These are phyloP conservation scores for Protobothrops mucrosquamatus DNA, from an alignment of 2,113 vertebrate species.

Conservation along the genomic window DNA sequence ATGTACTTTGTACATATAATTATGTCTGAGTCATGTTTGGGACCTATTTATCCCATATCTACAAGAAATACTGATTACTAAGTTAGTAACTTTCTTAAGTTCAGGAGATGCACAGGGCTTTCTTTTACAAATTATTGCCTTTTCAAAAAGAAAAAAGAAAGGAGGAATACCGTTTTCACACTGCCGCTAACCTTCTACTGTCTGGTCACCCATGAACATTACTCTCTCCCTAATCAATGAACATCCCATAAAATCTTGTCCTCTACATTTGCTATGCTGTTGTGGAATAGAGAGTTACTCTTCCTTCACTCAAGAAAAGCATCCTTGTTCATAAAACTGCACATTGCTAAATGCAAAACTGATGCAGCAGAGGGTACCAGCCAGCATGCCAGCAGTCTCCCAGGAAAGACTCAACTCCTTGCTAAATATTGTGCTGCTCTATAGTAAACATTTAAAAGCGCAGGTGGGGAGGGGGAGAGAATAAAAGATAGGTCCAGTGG, in stretches of 20 bases:
- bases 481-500: not conserved
- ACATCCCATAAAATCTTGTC: conserved; percentile 25
- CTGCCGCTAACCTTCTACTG: not conserved
- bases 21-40: not conserved
- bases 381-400: conserved; percentile 43
- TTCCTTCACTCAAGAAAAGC: conserved; percentile 49
- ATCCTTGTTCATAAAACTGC: conserved; percentile 44
- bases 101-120: not conserved
- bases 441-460: conserved; percentile 4
- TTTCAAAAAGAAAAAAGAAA: not conserved
- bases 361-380: conserved; percentile 47
- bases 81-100: conserved; percentile 7
- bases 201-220: conserved; percentile 28
- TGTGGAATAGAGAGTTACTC: conserved; percentile 44
- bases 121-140: conserved; percentile 24
- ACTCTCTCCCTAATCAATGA: conserved; percentile 19
- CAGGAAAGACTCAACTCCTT: conserved; percentile 34
- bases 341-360: conserved; percentile 56
- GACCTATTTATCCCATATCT: not conserved
- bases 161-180: conserved; percentile 16
- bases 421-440: conserved; percentile 45
- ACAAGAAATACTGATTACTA: not conserved
- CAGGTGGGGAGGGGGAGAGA: conserved; percentile 45
- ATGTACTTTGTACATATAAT: not conserved
- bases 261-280: conserved; percentile 33